Percentiles rank a stretch among this genome's conserved stretches.
phyloP scores from a whole-genome alignment of 2,113 vertebrate species.

The Hypomesus transpacificus region DNA sequence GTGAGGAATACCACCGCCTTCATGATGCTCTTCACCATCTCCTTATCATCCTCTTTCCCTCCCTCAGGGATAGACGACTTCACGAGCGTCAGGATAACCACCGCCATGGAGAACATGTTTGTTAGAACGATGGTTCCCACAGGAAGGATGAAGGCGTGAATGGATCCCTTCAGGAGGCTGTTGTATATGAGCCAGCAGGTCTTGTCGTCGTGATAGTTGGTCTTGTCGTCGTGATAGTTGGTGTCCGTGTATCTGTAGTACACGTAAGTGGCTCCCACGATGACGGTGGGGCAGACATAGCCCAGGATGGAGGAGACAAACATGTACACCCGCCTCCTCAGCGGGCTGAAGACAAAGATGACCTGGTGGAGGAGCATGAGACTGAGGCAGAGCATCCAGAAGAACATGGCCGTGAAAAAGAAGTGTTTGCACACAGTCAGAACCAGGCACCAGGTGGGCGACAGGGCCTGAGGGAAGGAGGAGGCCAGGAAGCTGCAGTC shows the following conservation, averaged over 20 bases:
- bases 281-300: constrained; percentile 79
- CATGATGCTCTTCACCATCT: constrained; percentile 70
- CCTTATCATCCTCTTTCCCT: constrained; percentile 60
- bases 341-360: constrained; percentile 85
- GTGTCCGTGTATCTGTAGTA: constrained; percentile 62
- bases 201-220: constrained; percentile 47
- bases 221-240: constrained; percentile 46
- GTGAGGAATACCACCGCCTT: constrained; percentile 73
- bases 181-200: constrained; percentile 82
- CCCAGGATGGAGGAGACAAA: constrained; percentile 77
- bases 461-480: not conserved
- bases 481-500: constrained; percentile 77
- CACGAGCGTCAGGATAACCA: constrained; percentile 86
- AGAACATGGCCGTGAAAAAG: constrained; percentile 86
- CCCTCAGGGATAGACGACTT: constrained; percentile 70
- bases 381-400: constrained; percentile 93
- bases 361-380: constrained; percentile 90
- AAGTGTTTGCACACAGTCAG: constrained; percentile 82
- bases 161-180: constrained; percentile 67
- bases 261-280: constrained; percentile 78
- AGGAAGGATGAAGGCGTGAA: constrained; percentile 83
- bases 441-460: constrained; percentile 58
- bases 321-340: constrained; percentile 83
- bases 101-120: constrained; percentile 78
- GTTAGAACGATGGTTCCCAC: constrained; percentile 75